Conservation (phyloP, 53 echinoderm and acorn worm species). For the Henricia sp. region DNA sequence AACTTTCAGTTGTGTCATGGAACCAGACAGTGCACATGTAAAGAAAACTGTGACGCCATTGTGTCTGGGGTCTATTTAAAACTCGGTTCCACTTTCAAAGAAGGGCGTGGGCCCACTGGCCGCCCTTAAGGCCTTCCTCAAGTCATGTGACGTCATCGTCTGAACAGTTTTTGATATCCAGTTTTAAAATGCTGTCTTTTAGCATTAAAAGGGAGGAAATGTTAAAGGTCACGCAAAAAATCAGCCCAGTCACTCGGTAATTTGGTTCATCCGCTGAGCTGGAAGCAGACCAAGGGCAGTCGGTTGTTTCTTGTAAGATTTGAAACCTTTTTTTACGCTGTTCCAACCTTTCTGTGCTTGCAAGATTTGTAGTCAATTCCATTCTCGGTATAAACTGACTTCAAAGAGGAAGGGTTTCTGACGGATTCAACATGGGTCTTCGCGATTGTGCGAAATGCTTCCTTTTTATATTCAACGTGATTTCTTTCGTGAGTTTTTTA, state of each 20-base stretch:
- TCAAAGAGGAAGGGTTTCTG: background rate
- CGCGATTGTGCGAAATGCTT: constrained; percentile 63
- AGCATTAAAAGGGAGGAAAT: background rate
- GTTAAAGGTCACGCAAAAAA: background rate
- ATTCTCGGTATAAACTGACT: background rate
- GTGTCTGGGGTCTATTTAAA: no score
- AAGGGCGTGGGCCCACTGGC: no score
- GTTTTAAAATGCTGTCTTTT: background rate
- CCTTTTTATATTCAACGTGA: constrained; percentile 68
- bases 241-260: background rate
- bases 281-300: no score
- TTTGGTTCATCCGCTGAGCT: background rate
- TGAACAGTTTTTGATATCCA: no score
- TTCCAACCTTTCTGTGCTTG: background rate
- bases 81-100: no score
- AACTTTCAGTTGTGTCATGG: no score
- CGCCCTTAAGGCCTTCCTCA: no score
- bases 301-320: no score
- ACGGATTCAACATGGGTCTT: background rate
- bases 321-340: background rate
- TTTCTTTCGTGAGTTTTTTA: constrained; percentile 65
- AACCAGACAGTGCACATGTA: no score
- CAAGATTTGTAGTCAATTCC: no score
- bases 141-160: no score
- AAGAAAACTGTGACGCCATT: no score